Evolutionary conservation across 2,113 vertebrate species (phyloP), one percentile per base, ranked within the genome.

Genomic region (Antidorcas marsupialis): DNA sequence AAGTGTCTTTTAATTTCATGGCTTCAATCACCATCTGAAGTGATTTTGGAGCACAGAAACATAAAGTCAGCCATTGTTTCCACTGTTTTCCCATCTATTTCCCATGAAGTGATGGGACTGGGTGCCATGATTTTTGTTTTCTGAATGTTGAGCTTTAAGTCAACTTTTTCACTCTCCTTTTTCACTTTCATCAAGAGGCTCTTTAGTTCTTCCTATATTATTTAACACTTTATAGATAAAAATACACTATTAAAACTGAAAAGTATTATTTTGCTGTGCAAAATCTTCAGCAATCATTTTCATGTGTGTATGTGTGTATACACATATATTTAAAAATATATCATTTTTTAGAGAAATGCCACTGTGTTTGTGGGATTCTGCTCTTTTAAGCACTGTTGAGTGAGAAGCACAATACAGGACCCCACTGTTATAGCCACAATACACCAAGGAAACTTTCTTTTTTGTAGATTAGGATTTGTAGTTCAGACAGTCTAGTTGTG

Each of bases 401-500:
- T 25, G 2, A 30, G 8, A 4, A 67, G 21, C 2, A 53, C 0
- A 2, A 17, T 30, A 36, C 2, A 50, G 21, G 23, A 30, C 39
- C 1, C 17, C 30, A 60, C 13, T 39, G 17, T 16, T 28, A 4
- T 0, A 55, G 17, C 9, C 27, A 45, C 13, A 15, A 33, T 25
- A 16, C 30, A 8, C 10, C 12, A 50, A 8, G 4, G 39, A 85
- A 8, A 33, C 15, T 94, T 83, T 76, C 11, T 55, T 5, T 55
- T 33, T 64, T 59, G 23, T 85, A 71, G 59, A 5, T 82, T n/a
- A 45, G 36, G 6, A 96, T 91, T 23, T 53, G 23, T 62, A 67
- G 15, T 39, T 81, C 59, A 94, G 21, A 55, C 6, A 39, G 2
- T 19, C 55, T 59, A 39, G 1, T n/a, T 45, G 17, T 96, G 53